A percentile compares a stretch with the other conserved stretches of the same genome.
phyloP scores from a whole-genome alignment of 2,113 vertebrate species.

The Otocyon megalotis region DNA sequence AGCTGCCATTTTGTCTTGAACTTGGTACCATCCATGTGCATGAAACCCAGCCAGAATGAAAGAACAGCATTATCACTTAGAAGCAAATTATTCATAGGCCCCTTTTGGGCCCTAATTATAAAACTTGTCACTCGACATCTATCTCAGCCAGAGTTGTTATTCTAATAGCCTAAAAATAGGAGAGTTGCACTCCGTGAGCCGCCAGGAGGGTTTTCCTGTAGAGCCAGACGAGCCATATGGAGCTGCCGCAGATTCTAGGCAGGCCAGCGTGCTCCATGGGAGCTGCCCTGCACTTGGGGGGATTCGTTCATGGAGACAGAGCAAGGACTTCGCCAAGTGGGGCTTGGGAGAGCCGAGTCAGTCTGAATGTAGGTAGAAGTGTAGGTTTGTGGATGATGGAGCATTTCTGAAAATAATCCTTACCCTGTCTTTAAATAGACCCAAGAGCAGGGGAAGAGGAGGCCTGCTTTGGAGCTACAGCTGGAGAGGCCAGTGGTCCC shows the following conservation, averaged over 20 bases:
- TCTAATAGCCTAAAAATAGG: constrained; percentile 71
- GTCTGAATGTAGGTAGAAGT: neutral
- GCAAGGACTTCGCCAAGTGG: neutral
- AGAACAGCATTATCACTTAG: neutral
- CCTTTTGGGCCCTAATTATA: constrained; percentile 33
- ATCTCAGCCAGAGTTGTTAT: constrained; percentile 57
- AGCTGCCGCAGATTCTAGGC: neutral
- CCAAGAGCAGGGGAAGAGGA: too few species aligned
- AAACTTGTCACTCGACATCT: neutral
- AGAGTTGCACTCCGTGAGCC: neutral
- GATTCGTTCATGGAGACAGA: neutral
- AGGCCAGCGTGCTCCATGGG: neutral
- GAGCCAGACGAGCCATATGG: constrained; percentile 4
- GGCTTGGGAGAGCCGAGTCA: neutral
- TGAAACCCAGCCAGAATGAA: neutral
- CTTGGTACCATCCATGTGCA: neutral
- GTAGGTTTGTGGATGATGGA: neutral
- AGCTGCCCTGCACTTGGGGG: neutral
- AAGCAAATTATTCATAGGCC: neutral
- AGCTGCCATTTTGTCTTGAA: neutral
- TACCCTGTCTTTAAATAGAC: neutral
- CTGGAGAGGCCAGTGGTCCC: neutral
- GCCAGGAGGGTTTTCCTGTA: constrained; percentile 55
- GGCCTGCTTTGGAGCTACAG: neutral
- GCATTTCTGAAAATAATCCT: neutral